Percentiles rank a stretch among this genome's conserved stretches.
These are phyloP conservation scores for Pagrus major DNA, from an alignment of 2,113 vertebrate species.

Conservation along the genomic window DNA sequence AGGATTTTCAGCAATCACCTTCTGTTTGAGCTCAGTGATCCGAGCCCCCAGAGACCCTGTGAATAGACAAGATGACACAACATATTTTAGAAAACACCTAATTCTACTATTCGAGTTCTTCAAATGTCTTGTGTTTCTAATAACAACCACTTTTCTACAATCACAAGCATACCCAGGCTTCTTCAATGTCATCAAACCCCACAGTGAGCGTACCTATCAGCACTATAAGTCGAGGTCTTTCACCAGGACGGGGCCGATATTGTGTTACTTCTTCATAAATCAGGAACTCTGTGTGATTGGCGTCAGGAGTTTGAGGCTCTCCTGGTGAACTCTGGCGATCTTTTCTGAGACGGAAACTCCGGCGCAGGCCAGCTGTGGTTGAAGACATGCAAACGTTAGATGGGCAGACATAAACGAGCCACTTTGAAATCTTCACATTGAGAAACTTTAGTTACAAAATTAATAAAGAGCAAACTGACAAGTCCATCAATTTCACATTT, in stretches of 20 bases:
- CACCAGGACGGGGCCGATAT: conserved; percentile 87
- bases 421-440: background rate
- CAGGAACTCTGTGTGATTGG: conserved; percentile 82
- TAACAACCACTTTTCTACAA: background rate
- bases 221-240: conserved; percentile 91
- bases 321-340: conserved; percentile 81
- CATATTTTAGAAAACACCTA: background rate
- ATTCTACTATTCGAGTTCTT: background rate
- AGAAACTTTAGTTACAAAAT: background rate
- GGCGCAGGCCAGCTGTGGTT: conserved; percentile 88
- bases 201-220: conserved; percentile 87
- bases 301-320: conserved; percentile 79
- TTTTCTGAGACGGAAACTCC: conserved; percentile 90
- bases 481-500: background rate
- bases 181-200: background rate
- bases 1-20: conserved; percentile 92
- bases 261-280: conserved; percentile 93
- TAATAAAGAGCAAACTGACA: background rate
- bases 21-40: conserved; percentile 93
- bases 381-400: conserved; percentile 8
- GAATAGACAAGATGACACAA: background rate
- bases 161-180: background rate
- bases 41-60: conserved; percentile 92
- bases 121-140: background rate
- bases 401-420: background rate